phyloP scores from a whole-genome alignment of 2,888 invertebrate species.

The Fragum sueziense region DNA sequence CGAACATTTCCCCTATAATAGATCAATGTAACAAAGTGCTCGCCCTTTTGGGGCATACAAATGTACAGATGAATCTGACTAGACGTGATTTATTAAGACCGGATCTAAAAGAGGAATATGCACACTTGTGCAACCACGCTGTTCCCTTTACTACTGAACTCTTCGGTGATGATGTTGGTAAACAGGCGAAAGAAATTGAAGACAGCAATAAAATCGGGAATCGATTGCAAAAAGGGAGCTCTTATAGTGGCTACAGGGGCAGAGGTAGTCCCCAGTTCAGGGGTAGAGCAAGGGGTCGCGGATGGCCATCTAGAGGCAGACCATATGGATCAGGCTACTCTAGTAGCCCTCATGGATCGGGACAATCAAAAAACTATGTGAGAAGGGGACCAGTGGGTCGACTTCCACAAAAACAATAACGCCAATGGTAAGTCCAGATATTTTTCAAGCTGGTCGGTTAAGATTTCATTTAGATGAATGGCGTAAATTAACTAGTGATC shows the following conservation, averaged over 20 bases:
- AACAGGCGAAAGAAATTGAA: no score
- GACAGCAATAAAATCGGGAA: background rate
- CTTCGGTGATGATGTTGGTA: constrained; percentile 5
- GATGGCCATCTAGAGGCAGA: background rate
- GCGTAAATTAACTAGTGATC: constrained; percentile 12
- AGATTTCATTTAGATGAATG: constrained; percentile 9
- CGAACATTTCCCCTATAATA: no score
- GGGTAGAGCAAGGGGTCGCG: constrained; percentile 1
- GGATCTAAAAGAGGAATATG: constrained; percentile 1
- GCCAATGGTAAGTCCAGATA: background rate
- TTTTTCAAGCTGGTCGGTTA: constrained; percentile 3
- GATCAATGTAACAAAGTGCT: no score
- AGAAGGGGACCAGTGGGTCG: constrained; percentile 1
- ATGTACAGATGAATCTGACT: no score
- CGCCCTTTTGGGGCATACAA: no score
- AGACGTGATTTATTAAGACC: constrained; percentile 2
- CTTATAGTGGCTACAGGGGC: background rate
- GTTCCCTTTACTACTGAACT: background rate
- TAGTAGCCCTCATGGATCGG: background rate
- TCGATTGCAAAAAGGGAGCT: background rate
- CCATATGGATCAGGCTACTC: background rate
- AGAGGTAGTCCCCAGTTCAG: background rate
- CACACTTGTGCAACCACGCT: background rate
- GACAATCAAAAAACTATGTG: constrained; percentile 7
- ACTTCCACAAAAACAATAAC: constrained; percentile 2